These are phyloP conservation scores for Eulithis testata DNA, from an alignment of 2,888 invertebrate species.

Conservation along the genomic window DNA sequence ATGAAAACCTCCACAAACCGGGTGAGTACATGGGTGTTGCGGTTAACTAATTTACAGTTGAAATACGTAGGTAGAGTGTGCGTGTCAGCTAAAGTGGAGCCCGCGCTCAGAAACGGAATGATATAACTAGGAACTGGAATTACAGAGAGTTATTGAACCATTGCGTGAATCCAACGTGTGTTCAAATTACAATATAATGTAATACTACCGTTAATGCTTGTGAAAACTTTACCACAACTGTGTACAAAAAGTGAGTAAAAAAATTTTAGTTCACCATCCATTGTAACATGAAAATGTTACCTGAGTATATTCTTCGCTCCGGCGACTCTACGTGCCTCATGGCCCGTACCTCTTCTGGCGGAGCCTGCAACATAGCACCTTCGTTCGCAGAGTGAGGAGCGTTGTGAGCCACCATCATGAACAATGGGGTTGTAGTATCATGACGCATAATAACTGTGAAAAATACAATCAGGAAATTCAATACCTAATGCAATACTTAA, in stretches of 20 bases:
- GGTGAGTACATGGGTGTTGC: constrained; percentile 33
- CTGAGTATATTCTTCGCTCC: constrained; percentile 89
- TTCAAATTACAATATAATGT: no score
- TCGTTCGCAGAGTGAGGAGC: constrained; percentile 92
- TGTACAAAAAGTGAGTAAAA: no score
- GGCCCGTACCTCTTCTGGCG: constrained; percentile 86
- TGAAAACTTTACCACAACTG: no score
- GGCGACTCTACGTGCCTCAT: constrained; percentile 88
- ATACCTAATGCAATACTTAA: no score
- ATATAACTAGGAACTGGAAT: constrained; percentile 5
- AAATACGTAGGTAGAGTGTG: constrained; percentile 9
- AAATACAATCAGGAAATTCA: background rate
- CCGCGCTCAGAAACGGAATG: constrained; percentile 20
- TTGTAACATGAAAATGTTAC: constrained; percentile 63
- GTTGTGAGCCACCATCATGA: constrained; percentile 91
- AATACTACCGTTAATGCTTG: background rate
- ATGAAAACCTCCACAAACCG: constrained; percentile 29
- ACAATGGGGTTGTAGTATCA: constrained; percentile 86
- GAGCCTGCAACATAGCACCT: constrained; percentile 89
- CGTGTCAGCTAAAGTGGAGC: constrained; percentile 5
- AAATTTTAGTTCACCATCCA: background rate
- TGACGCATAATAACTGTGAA: constrained; percentile 84
- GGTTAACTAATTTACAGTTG: constrained; percentile 40
- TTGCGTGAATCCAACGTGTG: no score
- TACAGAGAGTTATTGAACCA: background rate